Conservation (phyloP, 2,797 vertebrate species). For the Eutrigla gurnardus region DNA sequence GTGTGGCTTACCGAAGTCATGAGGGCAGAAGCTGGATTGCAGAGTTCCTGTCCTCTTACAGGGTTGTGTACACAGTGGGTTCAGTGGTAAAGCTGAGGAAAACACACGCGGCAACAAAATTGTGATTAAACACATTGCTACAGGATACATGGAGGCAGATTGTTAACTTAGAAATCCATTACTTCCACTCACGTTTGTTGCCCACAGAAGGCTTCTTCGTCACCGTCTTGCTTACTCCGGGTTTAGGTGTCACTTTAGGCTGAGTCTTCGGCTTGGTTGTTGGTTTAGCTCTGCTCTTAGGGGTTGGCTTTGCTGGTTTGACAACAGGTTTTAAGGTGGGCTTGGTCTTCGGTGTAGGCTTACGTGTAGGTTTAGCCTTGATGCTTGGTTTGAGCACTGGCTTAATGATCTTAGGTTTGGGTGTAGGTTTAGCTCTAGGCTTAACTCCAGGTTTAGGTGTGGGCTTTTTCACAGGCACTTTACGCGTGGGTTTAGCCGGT, state of each 20-base stretch:
- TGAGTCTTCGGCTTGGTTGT: slow-evolving; percentile 67
- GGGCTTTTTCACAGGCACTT: slow-evolving; percentile 62
- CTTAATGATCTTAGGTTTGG: slow-evolving; percentile 63
- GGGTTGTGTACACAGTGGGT: slow-evolving; percentile 82
- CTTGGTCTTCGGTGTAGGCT: slow-evolving; percentile 58
- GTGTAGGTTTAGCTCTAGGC: slow-evolving; percentile 49
- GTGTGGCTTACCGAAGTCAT: slow-evolving; percentile 87
- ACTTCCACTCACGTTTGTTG: slow-evolving; percentile 77
- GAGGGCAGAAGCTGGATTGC: slow-evolving; percentile 87
- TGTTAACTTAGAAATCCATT: not conserved
- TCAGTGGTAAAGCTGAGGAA: slow-evolving; percentile 67
- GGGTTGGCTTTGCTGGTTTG: slow-evolving; percentile 68
- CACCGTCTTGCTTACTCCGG: slow-evolving; percentile 62
- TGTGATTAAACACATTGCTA: not conserved
- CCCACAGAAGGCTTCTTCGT: slow-evolving; percentile 68
- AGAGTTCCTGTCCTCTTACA: slow-evolving; percentile 88
- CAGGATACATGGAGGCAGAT: not conserved
- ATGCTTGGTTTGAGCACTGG: slow-evolving; percentile 60
- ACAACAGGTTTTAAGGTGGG: slow-evolving; percentile 53
- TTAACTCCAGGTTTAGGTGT: slow-evolving; percentile 56
- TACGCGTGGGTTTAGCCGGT: slow-evolving; percentile 65
- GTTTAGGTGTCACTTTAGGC: slow-evolving; percentile 61
- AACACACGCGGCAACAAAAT: slow-evolving; percentile 50
- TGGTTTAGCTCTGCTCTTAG: slow-evolving; percentile 62
- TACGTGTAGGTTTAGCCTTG: slow-evolving; percentile 65